Base-by-base conservation (phyloP, 2,888 invertebrate genomes). In the Nycteola revayana region DNA sequence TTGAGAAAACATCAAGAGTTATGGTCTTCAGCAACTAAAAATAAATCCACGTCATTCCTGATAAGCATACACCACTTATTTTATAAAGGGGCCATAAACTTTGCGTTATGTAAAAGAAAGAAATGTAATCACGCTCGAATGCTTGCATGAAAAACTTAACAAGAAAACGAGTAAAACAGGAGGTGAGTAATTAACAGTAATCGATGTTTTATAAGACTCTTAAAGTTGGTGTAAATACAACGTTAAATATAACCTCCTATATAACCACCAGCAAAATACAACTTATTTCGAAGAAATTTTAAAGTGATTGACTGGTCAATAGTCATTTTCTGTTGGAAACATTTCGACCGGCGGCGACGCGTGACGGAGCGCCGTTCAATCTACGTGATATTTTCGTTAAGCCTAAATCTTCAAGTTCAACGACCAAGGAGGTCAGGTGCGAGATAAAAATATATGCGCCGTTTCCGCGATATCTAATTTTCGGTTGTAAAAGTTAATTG, bases 401-500 rank as follows among this genome's bases (percentile, higher is more conserved):
- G 61, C 61, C 59, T 53, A 63, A 60, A 63, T 48, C 54, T 52
- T 49, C 41, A 66, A 61, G 85, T 78, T 84, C 80, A 82, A 71
- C 57, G 80, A 82, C 78, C 81, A 68, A 50, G 52, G 66, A 80
- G 76, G 78, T 81, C 77, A 77, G 75, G 69, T 77, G 73, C 51
- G 62, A 70, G 57, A 63, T 65, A 69, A 72, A 76, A 76, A 54
- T 72, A 65, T 36, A 49, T 52, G 48, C 41, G 38, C 60, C 54
- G 60, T 77, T 78, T 75, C 74, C 74, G 73, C 65, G 65, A 70
- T 75, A 74, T 75, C 77, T 75, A 75, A 79, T 78, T 82, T 79
- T 74, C 63, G 75, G 51, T 72, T 74, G 66, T 80, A 77, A 79
- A 76, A 62, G 53, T 75, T 78, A 76, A 80, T 79, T 75, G 74